These are phyloP conservation scores for Piprites chloris DNA, from an alignment of 2,113 vertebrate genomes.

Conservation along the genomic window DNA sequence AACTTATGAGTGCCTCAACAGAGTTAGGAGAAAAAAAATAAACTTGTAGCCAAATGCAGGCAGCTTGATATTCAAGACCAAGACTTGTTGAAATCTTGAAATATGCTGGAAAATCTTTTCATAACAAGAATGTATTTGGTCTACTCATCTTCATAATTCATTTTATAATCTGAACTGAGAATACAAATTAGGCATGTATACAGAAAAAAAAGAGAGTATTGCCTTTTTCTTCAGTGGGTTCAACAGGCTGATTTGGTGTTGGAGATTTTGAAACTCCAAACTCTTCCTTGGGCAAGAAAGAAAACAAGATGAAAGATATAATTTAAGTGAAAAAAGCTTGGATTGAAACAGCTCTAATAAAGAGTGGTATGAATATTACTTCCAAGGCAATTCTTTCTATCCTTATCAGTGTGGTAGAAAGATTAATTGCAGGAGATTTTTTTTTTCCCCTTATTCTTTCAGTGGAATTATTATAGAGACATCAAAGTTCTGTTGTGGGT, in stretches of 20 bases:
- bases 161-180: not conserved
- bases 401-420: not conserved
- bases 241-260: not conserved
- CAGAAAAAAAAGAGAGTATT: not conserved
- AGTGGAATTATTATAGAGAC: not conserved
- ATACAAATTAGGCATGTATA: not conserved
- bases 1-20: conserved; percentile 51
- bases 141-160: not conserved
- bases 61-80: conserved; percentile 31
- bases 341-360: not conserved
- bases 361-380: not conserved
- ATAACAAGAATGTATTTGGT: not conserved
- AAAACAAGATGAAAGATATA: not conserved
- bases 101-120: conserved; percentile 17
- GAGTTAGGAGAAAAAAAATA: not conserved
- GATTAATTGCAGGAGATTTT: not conserved
- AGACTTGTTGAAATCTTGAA: conserved; percentile 18
- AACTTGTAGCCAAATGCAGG: conserved; percentile 7
- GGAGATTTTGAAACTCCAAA: not conserved
- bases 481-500: not conserved
- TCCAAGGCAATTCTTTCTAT: conserved; percentile 11
- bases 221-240: not conserved
- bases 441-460: not conserved
- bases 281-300: not conserved
- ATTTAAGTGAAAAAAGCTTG: not conserved